Conservation (phyloP, 2,888 invertebrate species). For the Antitype chi region DNA sequence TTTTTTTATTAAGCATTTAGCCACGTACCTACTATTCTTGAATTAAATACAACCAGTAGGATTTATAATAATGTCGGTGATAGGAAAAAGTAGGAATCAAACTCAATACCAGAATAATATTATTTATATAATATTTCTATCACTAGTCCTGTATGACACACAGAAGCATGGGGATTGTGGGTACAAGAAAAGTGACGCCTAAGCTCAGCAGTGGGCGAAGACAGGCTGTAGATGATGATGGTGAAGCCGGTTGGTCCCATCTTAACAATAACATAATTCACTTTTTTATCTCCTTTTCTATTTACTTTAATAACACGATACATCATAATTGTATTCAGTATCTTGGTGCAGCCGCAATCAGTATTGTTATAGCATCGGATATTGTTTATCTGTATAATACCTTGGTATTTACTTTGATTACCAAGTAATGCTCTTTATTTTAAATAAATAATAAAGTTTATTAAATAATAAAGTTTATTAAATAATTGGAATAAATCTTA, state of each 20-base stretch:
- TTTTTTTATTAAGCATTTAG: background rate
- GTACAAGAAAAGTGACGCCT: too few relatives aligned
- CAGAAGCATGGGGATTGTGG: too few relatives aligned
- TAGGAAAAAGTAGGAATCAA: background rate
- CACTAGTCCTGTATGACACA: too few relatives aligned
- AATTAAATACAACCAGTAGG: background rate
- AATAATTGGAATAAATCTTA: background rate
- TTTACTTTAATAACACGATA: conserved; percentile 4
- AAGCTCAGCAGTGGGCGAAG: too few relatives aligned
- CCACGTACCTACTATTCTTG: background rate
- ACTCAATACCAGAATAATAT: background rate
- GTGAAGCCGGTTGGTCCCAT: background rate
- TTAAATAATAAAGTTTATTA: too few relatives aligned
- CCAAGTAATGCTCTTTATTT: conserved; percentile 25
- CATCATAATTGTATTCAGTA: background rate
- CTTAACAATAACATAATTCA: background rate
- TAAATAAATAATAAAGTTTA: too few relatives aligned
- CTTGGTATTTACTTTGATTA: conserved; percentile 28
- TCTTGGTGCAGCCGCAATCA: conserved; percentile 18
- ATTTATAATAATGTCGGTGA: too few relatives aligned
- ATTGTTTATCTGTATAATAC: conserved; percentile 22
- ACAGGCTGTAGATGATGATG: too few relatives aligned
- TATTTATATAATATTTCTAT: too few relatives aligned
- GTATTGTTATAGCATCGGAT: conserved; percentile 20
- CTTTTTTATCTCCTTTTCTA: background rate